A percentile compares a stretch with the other conserved stretches of the same genome.
Evolutionary conservation across 1,140 invertebrate species (phyloP).

Genomic region (Macrobrachium nipponense): DNA sequence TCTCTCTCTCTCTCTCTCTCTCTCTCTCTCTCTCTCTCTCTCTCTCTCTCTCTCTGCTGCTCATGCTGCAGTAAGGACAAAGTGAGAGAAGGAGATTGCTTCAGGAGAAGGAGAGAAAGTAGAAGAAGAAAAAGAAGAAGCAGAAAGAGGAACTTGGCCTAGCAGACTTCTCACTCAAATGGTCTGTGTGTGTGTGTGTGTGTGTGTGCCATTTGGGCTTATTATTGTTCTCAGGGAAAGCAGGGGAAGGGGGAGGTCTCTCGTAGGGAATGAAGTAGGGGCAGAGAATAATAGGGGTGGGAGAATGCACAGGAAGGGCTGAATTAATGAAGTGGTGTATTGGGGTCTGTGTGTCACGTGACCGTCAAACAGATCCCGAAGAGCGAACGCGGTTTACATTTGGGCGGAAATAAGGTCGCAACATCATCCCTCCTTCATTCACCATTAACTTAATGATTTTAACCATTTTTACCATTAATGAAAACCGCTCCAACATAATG

Average conservation of each 20-base stretch:
- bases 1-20: constrained; percentile 15
- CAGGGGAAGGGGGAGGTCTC: background rate
- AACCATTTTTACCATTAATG: too few species aligned
- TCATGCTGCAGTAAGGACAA: background rate
- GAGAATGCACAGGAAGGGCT: background rate
- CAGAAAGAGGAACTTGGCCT: background rate
- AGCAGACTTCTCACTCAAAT: too few species aligned
- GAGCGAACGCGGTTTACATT: too few species aligned
- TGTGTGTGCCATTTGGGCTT: too few species aligned
- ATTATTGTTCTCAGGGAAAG: too few species aligned
- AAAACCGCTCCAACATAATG: too few species aligned
- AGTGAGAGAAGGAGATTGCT: background rate
- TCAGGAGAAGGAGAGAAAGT: background rate
- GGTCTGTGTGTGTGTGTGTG: too few species aligned
- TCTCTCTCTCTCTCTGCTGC: background rate
- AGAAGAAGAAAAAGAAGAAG: background rate
- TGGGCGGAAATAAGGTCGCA: too few species aligned
- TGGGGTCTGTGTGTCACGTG: background rate
- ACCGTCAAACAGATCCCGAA: background rate
- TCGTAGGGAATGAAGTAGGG: background rate
- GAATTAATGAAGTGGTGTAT: constrained; percentile 15
- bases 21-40: too few species aligned
- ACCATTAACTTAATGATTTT: too few species aligned
- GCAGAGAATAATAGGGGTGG: background rate
- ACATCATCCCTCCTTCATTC: too few species aligned